These are phyloP conservation scores for Drosophila birchii DNA, from an alignment of 2,888 invertebrate species.

Conservation along the genomic window DNA sequence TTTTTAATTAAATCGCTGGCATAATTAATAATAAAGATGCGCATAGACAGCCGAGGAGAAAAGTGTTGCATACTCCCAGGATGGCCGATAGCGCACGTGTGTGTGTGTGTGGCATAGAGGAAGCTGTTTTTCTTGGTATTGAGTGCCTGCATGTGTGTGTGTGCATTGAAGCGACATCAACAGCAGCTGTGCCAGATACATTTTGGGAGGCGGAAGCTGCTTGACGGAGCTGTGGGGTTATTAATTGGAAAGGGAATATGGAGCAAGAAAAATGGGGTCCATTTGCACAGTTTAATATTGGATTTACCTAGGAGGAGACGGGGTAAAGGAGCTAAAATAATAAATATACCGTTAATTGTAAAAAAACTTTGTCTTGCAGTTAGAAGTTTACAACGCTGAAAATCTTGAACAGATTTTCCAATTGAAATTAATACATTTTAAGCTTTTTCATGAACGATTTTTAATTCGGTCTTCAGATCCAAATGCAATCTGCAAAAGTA, in stretches of 20 bases:
- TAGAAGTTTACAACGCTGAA: too few relatives aligned
- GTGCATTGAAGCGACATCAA: constrained; percentile 20
- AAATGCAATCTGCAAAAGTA: too few relatives aligned
- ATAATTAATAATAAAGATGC: constrained; percentile 58
- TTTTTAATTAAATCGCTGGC: constrained; percentile 65
- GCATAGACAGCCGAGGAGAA: constrained; percentile 36
- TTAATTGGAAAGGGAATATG: neutral
- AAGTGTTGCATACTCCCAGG: constrained; percentile 58
- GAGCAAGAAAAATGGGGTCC: neutral
- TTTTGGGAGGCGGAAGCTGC: neutral
- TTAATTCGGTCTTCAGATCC: too few relatives aligned
- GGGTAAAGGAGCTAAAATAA: neutral
- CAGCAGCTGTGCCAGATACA: constrained; percentile 21
- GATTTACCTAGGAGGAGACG: too few relatives aligned
- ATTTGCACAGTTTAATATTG: neutral
- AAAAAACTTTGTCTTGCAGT: too few relatives aligned
- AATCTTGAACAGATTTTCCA: too few relatives aligned
- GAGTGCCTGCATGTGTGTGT: constrained; percentile 19
- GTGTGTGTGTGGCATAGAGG: constrained; percentile 2
- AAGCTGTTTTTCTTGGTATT: neutral
- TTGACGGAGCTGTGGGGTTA: neutral
- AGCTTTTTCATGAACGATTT: too few relatives aligned
- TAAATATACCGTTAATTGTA: neutral
- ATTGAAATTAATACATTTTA: too few relatives aligned
- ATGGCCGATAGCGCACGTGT: constrained; percentile 9